phyloP scores from a whole-genome alignment of 2,888 invertebrate species.

The Acanthosepion esculentum region DNA sequence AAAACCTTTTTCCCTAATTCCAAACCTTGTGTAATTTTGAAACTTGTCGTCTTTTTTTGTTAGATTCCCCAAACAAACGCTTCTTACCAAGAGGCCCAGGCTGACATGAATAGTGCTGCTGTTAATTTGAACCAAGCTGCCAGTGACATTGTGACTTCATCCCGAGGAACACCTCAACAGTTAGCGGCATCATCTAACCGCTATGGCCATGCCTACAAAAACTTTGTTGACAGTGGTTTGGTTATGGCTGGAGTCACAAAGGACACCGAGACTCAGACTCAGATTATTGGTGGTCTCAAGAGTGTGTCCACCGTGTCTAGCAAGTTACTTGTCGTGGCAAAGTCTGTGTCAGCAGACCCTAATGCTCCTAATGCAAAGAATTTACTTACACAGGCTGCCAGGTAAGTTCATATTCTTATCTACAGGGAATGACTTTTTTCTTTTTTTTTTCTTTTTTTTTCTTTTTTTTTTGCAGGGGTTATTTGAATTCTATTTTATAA shows the following conservation, averaged over 20 bases:
- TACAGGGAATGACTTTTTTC: neutral
- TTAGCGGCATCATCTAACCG: constrained; percentile 85
- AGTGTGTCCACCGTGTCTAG: constrained; percentile 91
- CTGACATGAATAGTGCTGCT: constrained; percentile 88
- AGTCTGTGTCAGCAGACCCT: constrained; percentile 91
- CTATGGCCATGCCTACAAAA: constrained; percentile 84
- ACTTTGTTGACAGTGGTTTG: constrained; percentile 81
- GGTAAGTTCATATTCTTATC: constrained; percentile 70
- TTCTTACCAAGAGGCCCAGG: constrained; percentile 82
- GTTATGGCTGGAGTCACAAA: constrained; percentile 73
- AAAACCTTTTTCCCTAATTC: neutral
- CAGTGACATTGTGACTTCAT: constrained; percentile 86
- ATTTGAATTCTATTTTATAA: too few species aligned
- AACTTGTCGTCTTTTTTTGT: constrained; percentile 65
- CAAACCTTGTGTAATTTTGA: neutral
- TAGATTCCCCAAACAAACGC: constrained; percentile 81
- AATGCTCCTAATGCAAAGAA: constrained; percentile 92
- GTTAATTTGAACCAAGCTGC: constrained; percentile 88
- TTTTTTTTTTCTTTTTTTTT: neutral
- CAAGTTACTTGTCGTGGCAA: constrained; percentile 89
- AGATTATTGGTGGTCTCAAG: constrained; percentile 90
- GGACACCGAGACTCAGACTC: constrained; percentile 84
- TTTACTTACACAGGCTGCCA: constrained; percentile 88
- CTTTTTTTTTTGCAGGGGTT: neutral
- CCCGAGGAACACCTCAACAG: constrained; percentile 80